phyloP scores from a whole-genome alignment of 1,140 invertebrate genomes.

The Elysia chlorotica region DNA sequence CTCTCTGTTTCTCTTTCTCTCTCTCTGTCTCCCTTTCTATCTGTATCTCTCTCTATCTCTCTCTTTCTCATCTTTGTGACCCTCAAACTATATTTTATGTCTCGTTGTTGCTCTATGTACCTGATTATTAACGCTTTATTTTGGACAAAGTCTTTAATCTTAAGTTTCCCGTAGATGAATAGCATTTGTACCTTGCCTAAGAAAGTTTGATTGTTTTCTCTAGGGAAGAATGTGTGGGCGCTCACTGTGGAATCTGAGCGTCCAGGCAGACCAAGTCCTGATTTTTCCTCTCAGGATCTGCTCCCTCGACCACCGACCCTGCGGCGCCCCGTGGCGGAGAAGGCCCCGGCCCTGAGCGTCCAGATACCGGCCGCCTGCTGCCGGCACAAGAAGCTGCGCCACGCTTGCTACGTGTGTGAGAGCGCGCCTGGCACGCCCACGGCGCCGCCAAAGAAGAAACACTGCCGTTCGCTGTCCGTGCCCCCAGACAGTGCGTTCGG shows the following conservation, averaged over 20 bases:
- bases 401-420: slow-evolving; percentile 30
- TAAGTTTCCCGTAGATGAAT: too few relatives aligned
- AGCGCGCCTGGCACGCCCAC: slow-evolving; percentile 21
- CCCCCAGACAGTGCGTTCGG: slow-evolving; percentile 32
- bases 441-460: slow-evolving; percentile 52
- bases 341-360: background rate
- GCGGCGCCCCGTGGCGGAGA: too few relatives aligned
- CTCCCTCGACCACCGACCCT: background rate
- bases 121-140: too few relatives aligned
- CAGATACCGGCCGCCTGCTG: background rate
- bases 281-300: background rate
- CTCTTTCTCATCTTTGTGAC: too few relatives aligned
- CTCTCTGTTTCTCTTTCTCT: too few relatives aligned
- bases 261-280: background rate
- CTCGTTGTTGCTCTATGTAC: too few relatives aligned
- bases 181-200: too few relatives aligned
- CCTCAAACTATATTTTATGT: too few relatives aligned
- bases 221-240: slow-evolving; percentile 22
- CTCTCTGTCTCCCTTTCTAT: too few relatives aligned
- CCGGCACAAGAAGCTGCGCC: slow-evolving; percentile 7
- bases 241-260: slow-evolving; percentile 11
- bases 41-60: too few relatives aligned
- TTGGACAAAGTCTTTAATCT: too few relatives aligned
- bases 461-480: slow-evolving; percentile 48
- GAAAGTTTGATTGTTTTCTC: background rate